Evolutionary conservation across 92 coral and sea anemone species (phyloP), one percentile per base, ranked within the genome.

Genomic region (Micromussa lordhowensis): DNA sequence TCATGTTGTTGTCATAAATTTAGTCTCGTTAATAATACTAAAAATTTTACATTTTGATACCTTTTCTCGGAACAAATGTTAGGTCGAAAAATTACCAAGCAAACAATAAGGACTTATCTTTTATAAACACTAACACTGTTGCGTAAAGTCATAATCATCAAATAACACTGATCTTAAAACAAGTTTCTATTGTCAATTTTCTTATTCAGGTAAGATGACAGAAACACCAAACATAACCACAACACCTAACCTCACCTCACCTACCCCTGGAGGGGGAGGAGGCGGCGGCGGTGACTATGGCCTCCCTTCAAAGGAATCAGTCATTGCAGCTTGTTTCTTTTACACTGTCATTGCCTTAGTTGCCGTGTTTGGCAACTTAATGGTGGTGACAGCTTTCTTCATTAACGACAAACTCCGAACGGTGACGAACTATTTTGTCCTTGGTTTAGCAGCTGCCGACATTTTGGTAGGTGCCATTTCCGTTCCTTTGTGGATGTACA

Each of bases 371-470:
- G 98, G 98, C 22, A 93, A 95, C 86, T 26, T 95, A 21, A 49
- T 95, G 74, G 98, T 95, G 31, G 90, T 93, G 3, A 88, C 92
- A 35, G 89, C 98, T 0, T 95, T 95, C 89, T 91, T 91, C 80
- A 81, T 95, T 24, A 95, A 95, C 88, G 96, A 93, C 88, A 91
- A 93, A 77, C 94, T 95, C 19, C 91, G 95, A 38, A 88, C 95
- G 17, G 95, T 95, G 22, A 93, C 95, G 7, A 93, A 93, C 70
- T 95, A 93, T 82, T 93, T 93, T 49, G 95, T 95, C 9, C 89
- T 93, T 53, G 98, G 98, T 3, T 92, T 95, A 70, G 98, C 98
- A 3, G 92, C 82, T 13, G 98, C 98, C 17, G 98, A 95, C 72
- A 95, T 93, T 34, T 72, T 95, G 84, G 98, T 95, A 5, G 98